Evolutionary conservation across 2,797 vertebrate genomes (phyloP).

Genomic region (Channallabes apus): DNA sequence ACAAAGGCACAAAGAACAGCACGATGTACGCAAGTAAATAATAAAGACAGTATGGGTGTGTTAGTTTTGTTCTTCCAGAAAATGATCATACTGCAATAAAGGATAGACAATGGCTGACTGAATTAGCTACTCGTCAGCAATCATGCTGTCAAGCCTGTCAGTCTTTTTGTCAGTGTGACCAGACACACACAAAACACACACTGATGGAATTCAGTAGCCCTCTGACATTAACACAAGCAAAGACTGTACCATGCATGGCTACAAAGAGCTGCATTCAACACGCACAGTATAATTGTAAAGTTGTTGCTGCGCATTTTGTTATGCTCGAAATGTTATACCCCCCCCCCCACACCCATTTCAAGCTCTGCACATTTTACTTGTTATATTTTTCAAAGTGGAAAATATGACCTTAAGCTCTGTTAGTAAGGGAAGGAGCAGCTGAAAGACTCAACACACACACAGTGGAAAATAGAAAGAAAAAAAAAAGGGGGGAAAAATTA

Average conservation of each 20-base stretch:
- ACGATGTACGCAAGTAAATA: not conserved
- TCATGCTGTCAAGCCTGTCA: conserved; percentile 15
- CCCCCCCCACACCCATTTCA: not conserved
- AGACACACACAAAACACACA: no score
- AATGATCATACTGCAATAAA: not conserved
- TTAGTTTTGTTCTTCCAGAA: not conserved
- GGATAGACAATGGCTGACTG: not conserved
- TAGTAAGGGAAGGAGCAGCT: not conserved
- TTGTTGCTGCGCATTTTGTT: not conserved
- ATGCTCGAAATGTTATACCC: not conserved
- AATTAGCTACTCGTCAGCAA: not conserved
- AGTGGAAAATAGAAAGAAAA: no score
- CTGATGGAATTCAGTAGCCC: not conserved
- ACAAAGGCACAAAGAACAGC: not conserved
- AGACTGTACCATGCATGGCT: not conserved
- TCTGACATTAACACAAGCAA: not conserved
- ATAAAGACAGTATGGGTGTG: not conserved
- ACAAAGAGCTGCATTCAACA: conserved; percentile 29
- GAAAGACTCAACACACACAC: not conserved
- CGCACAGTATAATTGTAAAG: no score
- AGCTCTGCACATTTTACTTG: not conserved
- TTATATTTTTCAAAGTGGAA: not conserved
- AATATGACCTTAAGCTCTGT: not conserved
- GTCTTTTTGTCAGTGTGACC: not conserved
- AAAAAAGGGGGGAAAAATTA: no score